These are phyloP conservation scores for Pseudolaguvia tuberculata DNA, from an alignment of 2,113 vertebrate genomes.

Conservation along the genomic window DNA sequence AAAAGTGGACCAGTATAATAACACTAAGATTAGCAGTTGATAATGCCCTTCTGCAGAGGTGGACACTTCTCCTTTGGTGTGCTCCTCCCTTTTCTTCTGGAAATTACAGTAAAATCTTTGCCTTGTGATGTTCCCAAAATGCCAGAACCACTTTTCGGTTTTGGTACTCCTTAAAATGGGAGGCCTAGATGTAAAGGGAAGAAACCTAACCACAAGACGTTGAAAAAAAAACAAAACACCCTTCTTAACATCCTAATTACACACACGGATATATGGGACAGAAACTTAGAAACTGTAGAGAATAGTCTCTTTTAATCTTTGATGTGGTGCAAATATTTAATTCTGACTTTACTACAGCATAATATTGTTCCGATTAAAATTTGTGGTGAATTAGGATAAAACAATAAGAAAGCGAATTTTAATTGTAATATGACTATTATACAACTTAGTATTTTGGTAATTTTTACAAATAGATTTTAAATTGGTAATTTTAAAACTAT, in stretches of 20 bases:
- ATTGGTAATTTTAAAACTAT: not conserved
- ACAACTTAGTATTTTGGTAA: not conserved
- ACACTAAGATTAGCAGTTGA: constrained; percentile 19
- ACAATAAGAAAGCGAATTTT: not conserved
- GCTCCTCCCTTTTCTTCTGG: constrained; percentile 8
- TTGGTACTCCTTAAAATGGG: constrained; percentile 9
- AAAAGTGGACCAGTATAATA: constrained; percentile 2
- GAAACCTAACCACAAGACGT: constrained; percentile 4
- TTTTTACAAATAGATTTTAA: not conserved
- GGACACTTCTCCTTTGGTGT: constrained; percentile 5
- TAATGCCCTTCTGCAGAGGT: not conserved
- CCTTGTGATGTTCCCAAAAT: constrained; percentile 30
- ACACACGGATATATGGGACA: constrained; percentile 11
- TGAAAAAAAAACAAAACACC: constrained; percentile 11
- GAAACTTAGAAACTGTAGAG: constrained; percentile 12
- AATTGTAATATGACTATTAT: not conserved
- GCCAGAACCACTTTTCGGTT: constrained; percentile 17
- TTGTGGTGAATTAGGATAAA: not conserved
- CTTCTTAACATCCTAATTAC: constrained; percentile 3
- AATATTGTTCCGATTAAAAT: not conserved
- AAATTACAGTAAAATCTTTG: constrained; percentile 17
- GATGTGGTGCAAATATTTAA: not conserved
- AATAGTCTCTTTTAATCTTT: constrained; percentile 36
- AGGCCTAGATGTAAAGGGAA: not conserved
- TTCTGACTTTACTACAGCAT: not conserved